phyloP scores from a whole-genome alignment of 2,797 vertebrate species.

The Enteromius treurensis region DNA sequence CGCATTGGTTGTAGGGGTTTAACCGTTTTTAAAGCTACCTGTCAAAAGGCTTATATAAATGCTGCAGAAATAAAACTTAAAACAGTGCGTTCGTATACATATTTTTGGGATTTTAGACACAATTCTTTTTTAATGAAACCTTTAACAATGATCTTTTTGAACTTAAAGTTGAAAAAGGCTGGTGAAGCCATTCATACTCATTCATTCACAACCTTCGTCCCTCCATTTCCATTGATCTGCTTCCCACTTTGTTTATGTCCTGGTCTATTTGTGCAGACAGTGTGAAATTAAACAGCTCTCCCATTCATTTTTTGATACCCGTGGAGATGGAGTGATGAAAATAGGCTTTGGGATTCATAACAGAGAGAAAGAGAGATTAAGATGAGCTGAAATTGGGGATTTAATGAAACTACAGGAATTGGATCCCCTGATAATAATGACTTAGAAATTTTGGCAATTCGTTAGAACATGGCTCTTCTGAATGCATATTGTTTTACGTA shows the following conservation, averaged over 20 bases:
- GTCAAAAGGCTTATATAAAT: too few relatives aligned
- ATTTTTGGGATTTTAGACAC: too few relatives aligned
- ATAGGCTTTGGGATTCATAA: conserved; percentile 29
- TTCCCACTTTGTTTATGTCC: conserved; percentile 43
- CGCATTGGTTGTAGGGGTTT: too few relatives aligned
- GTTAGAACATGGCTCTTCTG: neutral
- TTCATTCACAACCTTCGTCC: conserved; percentile 34
- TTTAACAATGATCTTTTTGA: neutral
- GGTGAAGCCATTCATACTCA: conserved; percentile 38
- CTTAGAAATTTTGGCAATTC: neutral
- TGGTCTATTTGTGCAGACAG: conserved; percentile 55
- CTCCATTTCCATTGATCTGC: conserved; percentile 50
- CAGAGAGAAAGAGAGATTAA: conserved; percentile 23
- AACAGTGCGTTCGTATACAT: too few relatives aligned
- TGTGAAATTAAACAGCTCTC: conserved; percentile 61
- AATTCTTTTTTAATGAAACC: neutral
- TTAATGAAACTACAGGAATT: neutral
- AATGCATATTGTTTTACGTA: neutral
- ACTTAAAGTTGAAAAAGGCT: neutral
- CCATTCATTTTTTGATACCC: conserved; percentile 30
- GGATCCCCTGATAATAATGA: neutral
- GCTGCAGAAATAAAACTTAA: too few relatives aligned
- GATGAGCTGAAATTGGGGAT: conserved; percentile 5
- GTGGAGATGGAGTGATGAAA: conserved; percentile 51
- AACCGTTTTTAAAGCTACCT: too few relatives aligned